phyloP scores from a whole-genome alignment of 2,797 vertebrate genomes.

The Danio tinwini region DNA sequence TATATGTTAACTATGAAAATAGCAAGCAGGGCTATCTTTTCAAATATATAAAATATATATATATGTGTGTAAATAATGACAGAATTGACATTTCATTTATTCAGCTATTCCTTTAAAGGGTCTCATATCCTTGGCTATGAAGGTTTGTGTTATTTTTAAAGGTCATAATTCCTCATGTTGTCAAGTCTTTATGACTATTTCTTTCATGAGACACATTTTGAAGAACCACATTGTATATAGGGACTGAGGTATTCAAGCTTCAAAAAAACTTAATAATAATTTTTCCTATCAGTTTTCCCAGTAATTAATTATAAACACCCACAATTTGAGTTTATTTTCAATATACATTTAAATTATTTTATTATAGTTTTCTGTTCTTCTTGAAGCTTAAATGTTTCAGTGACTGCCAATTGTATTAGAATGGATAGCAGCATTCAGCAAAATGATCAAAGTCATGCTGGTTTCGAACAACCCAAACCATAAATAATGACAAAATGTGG shows the following conservation, averaged over 20 bases:
- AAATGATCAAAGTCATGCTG: background rate
- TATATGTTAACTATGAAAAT: too few species aligned
- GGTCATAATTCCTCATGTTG: background rate
- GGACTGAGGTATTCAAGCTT: background rate
- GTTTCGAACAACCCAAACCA: background rate
- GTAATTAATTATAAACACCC: too few species aligned
- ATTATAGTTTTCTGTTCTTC: background rate
- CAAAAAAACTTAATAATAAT: too few species aligned
- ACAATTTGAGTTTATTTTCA: too few species aligned
- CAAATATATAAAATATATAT: too few species aligned
- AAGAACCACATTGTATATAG: background rate
- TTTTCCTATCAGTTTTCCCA: too few species aligned
- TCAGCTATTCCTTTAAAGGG: background rate
- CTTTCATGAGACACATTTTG: background rate
- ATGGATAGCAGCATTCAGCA: background rate
- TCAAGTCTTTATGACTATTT: background rate
- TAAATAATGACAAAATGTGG: background rate
- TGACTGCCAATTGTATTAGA: background rate
- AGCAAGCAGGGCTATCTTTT: too few species aligned
- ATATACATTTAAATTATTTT: background rate
- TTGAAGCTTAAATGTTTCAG: too few species aligned
- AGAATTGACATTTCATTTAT: too few species aligned
- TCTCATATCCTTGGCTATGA: background rate
- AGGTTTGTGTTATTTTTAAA: slow-evolving; percentile 30
- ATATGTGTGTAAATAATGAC: too few species aligned